Evolutionary conservation across 2,888 invertebrate species (phyloP).

Genomic region (Autographa gamma): DNA sequence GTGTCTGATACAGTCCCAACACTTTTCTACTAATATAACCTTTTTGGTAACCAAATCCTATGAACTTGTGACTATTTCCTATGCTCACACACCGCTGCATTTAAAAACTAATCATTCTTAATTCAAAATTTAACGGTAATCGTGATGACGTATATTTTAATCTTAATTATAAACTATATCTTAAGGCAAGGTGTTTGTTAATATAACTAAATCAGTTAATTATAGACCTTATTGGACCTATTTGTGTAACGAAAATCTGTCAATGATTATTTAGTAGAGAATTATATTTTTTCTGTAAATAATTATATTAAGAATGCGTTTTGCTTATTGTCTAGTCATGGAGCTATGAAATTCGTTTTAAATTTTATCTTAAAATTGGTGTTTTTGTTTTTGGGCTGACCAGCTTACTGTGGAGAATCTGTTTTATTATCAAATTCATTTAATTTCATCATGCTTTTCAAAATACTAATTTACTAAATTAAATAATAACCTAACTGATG

Average conservation of each 20-base stretch:
- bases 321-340: conserved; percentile 75
- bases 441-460: no score
- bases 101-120: not conserved
- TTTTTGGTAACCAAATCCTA: not conserved
- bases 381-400: not conserved
- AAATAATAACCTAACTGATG: no score
- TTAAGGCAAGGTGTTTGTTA: conserved; percentile 25
- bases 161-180: conserved; percentile 19
- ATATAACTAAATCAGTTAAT: conserved; percentile 16
- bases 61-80: not conserved
- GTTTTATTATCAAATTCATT: no score
- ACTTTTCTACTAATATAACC: not conserved
- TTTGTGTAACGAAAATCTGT: conserved; percentile 22
- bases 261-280: conserved; percentile 34
- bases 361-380: conserved; percentile 34
- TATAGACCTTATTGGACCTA: conserved; percentile 2
- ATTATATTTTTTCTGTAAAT: conserved; percentile 53
- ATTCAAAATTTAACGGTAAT: not conserved
- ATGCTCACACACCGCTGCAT: conserved; percentile 1
- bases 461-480: no score
- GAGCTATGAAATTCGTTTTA: conserved; percentile 60
- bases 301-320: conserved; percentile 47
- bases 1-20: no score
- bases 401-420: not conserved
- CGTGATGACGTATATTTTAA: conserved; percentile 16